Evolutionary conservation across 2,113 vertebrate genomes (phyloP).

Genomic region (Canis aureus): DNA sequence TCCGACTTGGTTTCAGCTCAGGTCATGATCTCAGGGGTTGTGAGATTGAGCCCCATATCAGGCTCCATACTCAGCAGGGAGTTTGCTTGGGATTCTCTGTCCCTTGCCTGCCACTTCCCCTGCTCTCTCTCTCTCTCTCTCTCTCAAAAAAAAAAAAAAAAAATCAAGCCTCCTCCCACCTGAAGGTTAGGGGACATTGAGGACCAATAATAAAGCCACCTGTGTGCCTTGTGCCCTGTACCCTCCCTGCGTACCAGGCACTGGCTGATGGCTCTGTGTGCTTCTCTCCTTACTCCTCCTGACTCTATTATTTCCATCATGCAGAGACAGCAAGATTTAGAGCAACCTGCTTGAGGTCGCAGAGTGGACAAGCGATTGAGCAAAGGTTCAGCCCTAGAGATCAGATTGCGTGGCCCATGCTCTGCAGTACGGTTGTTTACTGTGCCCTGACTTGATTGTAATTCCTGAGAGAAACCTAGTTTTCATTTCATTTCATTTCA

Average conservation of each 20-base stretch:
- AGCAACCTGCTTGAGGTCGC: neutral
- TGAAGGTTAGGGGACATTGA: neutral
- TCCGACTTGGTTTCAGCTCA: neutral
- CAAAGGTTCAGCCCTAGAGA: neutral
- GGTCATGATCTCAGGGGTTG: neutral
- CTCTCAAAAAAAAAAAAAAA: neutral
- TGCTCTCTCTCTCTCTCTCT: no score
- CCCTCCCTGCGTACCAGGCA: neutral
- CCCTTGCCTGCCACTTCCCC: neutral
- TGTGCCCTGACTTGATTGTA: neutral
- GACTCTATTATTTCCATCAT: neutral
- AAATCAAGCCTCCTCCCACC: neutral
- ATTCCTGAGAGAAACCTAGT: neutral
- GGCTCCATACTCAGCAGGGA: accelerated
- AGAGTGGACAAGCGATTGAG: neutral
- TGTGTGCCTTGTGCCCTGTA: accelerated
- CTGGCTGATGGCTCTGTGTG: accelerated
- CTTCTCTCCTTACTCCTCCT: neutral
- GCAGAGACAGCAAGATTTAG: no score
- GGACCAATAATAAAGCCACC: neutral
- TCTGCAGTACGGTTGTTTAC: neutral
- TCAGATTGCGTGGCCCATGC: accelerated
- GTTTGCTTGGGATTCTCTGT: neutral
- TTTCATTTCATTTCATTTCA: neutral
- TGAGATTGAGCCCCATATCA: neutral